phyloP scores from a whole-genome alignment of 1,140 invertebrate genomes.

The Aphelinus certus region DNA sequence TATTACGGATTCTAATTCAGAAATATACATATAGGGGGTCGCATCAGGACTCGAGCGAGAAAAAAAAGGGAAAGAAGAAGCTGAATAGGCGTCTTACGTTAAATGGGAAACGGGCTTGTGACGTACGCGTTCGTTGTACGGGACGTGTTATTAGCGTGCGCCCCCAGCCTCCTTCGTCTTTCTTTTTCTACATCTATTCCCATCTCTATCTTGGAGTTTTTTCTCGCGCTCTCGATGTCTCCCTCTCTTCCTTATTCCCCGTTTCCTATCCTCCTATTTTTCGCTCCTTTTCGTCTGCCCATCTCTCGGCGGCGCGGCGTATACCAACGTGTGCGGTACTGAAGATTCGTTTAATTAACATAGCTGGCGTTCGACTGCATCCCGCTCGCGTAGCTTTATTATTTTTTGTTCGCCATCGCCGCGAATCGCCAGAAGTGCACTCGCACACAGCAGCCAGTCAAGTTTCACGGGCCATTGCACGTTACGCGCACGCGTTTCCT shows the following conservation, averaged over 20 bases:
- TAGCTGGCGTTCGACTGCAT: constrained; percentile 48
- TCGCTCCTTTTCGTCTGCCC: constrained; percentile 37
- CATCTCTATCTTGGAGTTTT: constrained; percentile 20
- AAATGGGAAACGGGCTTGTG: constrained; percentile 9
- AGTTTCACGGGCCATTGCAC: constrained; percentile 52
- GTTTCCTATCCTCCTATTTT: constrained; percentile 42
- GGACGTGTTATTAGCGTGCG: constrained; percentile 55
- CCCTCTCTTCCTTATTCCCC: constrained; percentile 23
- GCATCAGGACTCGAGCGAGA: too few species aligned
- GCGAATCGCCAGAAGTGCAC: constrained; percentile 1
- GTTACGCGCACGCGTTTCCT: constrained; percentile 26
- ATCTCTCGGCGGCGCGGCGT: too few species aligned
- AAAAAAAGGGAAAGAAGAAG: constrained; percentile 17
- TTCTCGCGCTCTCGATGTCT: constrained; percentile 31
- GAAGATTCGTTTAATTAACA: constrained; percentile 53
- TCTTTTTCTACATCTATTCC: constrained; percentile 13
- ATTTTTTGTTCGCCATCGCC: constrained; percentile 33
- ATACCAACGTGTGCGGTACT: too few species aligned
- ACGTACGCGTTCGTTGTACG: constrained; percentile 48
- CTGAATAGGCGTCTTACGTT: constrained; percentile 25
- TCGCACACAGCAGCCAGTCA: constrained; percentile 29
- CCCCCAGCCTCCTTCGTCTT: constrained; percentile 37
- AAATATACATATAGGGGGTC: too few species aligned
- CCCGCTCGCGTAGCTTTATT: constrained; percentile 22
- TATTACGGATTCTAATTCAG: too few species aligned